Conservation (phyloP, 1,140 invertebrate species). For the Atta cephalotes region DNA sequence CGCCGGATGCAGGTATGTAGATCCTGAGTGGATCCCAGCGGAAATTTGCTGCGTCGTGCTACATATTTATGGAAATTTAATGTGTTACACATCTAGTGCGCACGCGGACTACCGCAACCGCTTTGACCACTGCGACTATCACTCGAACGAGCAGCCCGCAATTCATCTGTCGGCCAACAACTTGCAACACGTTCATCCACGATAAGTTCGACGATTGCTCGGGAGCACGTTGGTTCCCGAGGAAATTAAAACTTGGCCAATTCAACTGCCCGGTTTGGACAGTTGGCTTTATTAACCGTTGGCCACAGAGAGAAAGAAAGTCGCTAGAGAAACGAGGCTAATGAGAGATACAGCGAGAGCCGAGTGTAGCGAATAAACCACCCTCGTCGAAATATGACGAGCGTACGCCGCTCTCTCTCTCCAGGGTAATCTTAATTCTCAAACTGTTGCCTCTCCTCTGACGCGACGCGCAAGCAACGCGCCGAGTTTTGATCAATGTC, state of each 20-base stretch:
- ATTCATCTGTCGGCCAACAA: conserved; percentile 41
- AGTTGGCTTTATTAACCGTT: conserved; percentile 75
- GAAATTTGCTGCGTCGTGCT: conserved; percentile 40
- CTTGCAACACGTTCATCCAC: conserved; percentile 63
- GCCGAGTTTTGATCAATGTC: conserved; percentile 65
- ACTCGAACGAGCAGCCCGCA: conserved; percentile 7
- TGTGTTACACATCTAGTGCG: conserved; percentile 27
- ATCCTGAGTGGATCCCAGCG: conserved; percentile 46
- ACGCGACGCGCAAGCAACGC: background rate
- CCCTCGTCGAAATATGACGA: conserved; percentile 47
- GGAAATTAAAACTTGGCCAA: conserved; percentile 82
- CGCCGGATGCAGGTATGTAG: conserved; percentile 13
- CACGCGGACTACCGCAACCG: background rate
- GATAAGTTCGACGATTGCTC: conserved; percentile 69
- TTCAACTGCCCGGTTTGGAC: conserved; percentile 66
- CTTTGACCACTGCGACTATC: conserved; percentile 34
- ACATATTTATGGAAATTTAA: conserved; percentile 54
- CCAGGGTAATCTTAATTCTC: conserved; percentile 81
- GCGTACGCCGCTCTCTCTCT: conserved; percentile 12
- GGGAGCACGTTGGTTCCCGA: conserved; percentile 57
- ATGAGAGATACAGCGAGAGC: conserved; percentile 27
- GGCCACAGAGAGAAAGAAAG: conserved; percentile 38
- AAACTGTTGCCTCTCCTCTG: conserved; percentile 45
- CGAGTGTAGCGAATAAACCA: conserved; percentile 38
- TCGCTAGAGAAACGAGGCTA: conserved; percentile 28